Percentiles rank a stretch among this genome's conserved stretches.
Conservation (phyloP, 2,888 invertebrate species). For the Poecilobothrus nobilitatus region DNA sequence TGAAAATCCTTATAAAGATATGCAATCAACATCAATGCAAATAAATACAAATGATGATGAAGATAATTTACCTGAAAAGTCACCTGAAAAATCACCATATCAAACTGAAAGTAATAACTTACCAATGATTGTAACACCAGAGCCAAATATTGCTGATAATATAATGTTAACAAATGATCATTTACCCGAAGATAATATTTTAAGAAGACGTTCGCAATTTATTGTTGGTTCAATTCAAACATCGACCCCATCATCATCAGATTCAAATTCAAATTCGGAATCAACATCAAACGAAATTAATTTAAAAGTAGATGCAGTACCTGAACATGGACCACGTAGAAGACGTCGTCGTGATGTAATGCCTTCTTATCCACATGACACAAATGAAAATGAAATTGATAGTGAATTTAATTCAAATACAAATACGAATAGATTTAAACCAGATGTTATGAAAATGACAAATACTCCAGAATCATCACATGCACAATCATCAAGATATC, state of each 20-base stretch:
- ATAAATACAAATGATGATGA: background rate
- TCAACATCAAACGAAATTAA: constrained; percentile 31
- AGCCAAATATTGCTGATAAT: constrained; percentile 8
- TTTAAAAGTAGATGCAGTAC: constrained; percentile 48
- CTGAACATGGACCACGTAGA: constrained; percentile 57
- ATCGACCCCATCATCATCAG: background rate
- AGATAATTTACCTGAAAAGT: background rate
- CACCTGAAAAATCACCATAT: background rate
- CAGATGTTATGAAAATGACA: too few relatives aligned
- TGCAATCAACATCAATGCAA: background rate
- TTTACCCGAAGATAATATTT: constrained; percentile 18
- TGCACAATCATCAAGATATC: background rate
- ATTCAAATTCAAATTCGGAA: constrained; percentile 9
- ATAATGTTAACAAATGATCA: constrained; percentile 12
- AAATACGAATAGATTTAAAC: background rate
- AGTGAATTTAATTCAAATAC: constrained; percentile 26
- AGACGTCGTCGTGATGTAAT: constrained; percentile 31
- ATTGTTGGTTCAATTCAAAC: constrained; percentile 51
- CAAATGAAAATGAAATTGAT: constrained; percentile 47
- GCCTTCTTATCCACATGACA: constrained; percentile 13
- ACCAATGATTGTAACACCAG: constrained; percentile 16
- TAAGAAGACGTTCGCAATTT: constrained; percentile 47
- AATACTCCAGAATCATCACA: background rate
- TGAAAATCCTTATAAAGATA: background rate
- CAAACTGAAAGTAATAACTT: constrained; percentile 7